These are phyloP conservation scores for Hydrotaea diabolus DNA, from an alignment of 2,888 invertebrate genomes.

Conservation along the genomic window DNA sequence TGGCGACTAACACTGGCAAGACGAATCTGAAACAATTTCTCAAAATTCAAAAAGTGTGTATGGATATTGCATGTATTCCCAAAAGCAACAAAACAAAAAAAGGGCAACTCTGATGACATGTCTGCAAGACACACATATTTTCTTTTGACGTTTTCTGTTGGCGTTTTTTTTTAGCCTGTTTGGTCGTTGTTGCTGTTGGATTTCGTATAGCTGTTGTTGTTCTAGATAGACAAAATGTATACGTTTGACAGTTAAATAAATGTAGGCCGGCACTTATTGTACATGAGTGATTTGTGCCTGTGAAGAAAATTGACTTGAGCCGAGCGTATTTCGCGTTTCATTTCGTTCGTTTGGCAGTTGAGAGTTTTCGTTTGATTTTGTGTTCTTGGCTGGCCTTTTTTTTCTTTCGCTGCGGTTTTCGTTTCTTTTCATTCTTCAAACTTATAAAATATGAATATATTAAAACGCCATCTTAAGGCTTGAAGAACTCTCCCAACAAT, in stretches of 20 bases:
- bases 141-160: conserved; percentile 23
- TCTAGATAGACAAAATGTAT: conserved; percentile 45
- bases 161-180: neutral
- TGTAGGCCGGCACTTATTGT: conserved; percentile 68
- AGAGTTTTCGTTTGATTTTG: neutral
- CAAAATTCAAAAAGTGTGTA: conserved; percentile 8
- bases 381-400: neutral
- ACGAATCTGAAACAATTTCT: neutral
- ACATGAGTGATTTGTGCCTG: conserved; percentile 44
- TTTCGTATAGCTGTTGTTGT: neutral
- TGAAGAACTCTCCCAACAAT: conserved; percentile 42
- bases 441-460: conserved; percentile 56
- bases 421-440: conserved; percentile 24
- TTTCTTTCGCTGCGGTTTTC: neutral
- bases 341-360: neutral
- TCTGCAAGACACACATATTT: conserved; percentile 38
- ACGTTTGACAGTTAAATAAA: conserved; percentile 66
- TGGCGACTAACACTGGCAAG: neutral
- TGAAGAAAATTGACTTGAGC: conserved; percentile 55
- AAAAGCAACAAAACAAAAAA: neutral
- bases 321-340: neutral
- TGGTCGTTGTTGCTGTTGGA: neutral
- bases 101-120: conserved; percentile 56
- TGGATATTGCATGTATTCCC: neutral
- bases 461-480: conserved; percentile 58